Base-by-base conservation (phyloP, 1,140 invertebrate species). In the Trachymyrmex cornetzi region DNA sequence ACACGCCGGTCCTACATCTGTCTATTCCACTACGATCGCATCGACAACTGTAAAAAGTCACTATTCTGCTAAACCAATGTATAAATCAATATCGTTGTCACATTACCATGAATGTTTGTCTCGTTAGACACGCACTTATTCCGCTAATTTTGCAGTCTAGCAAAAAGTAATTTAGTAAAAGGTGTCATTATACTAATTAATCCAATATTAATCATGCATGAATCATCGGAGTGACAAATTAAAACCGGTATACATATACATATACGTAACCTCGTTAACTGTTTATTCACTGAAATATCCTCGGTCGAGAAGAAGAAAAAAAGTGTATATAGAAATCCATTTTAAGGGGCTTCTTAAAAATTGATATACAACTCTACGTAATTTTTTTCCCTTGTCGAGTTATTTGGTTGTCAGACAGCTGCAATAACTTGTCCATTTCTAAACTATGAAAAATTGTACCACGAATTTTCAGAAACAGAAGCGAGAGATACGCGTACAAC, bases 91-190 rank as follows among this genome's bases (percentile, higher is more conserved):
- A 30, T 64, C 30, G 14, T 44, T 19, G 11, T 74, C 44, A 61
- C 34, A 24, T 82, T 48, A 44, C 9, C 22, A 19, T 16, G 27
- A 50, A 57, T 74, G 69, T 27, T 75, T 50, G n/a, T 57, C 11
- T 57, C 3, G 11, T 82, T 82, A 72, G 12, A 63, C 14, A n/a
- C 5, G 69, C 80, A 75, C 38, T 12, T 82, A 61, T 59, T 74
- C 11, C 22, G 12, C 69, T 61, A 48, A 75, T 61, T 19, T 61
- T 19, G 38, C 27, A 61, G 63, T 63, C 14, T 50, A 63, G 66
- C n/a, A 24, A 16, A 50, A 63, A 9, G n/a, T 44, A 44, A 44
- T 44, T 9, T 44, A 44, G 11, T 44, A 19, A 30, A 34, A 34
- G 14, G 5, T 50, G 24, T n/a, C 5, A 9, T 59, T 66, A 22